A percentile compares a stretch with the other conserved stretches of the same genome.
These are phyloP conservation scores for Episyrphus balteatus DNA, from an alignment of 1,140 invertebrate species.

Conservation along the genomic window DNA sequence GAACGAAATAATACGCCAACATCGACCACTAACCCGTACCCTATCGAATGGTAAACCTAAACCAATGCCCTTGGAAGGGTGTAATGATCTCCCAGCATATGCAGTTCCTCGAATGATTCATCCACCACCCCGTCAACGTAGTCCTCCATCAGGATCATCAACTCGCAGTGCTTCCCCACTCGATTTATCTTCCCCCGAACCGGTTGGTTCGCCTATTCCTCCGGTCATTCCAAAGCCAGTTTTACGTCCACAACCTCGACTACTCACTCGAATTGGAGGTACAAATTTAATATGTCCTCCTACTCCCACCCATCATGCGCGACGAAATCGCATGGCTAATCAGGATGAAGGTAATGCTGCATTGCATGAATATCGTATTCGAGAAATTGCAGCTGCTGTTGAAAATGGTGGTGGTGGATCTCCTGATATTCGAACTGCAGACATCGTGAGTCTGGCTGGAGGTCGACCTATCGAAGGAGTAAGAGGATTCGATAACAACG, in stretches of 20 bases:
- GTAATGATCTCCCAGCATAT: neutral
- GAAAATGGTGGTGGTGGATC: conserved; percentile 11
- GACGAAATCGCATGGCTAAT: conserved; percentile 26
- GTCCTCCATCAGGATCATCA: conserved; percentile 33
- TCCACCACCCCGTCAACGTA: conserved; percentile 25
- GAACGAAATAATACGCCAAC: conserved; percentile 18
- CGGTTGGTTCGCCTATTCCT: neutral
- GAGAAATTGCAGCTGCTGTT: conserved; percentile 21
- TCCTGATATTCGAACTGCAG: conserved; percentile 29
- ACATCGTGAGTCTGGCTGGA: conserved; percentile 29
- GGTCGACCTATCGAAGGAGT: conserved; percentile 38
- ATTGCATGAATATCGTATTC: conserved; percentile 20
- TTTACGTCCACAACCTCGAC: conserved; percentile 44
- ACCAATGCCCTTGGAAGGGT: conserved; percentile 2
- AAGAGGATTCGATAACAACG: conserved; percentile 18
- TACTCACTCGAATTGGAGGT: conserved; percentile 44
- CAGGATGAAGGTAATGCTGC: neutral
- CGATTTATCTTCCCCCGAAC: conserved; percentile 20
- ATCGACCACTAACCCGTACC: conserved; percentile 30
- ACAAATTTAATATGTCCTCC: conserved; percentile 54
- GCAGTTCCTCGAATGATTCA: conserved; percentile 19
- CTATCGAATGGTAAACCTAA: conserved; percentile 30
- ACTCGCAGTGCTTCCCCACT: conserved; percentile 32
- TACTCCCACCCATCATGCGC: conserved; percentile 70
- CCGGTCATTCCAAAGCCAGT: conserved; percentile 25